These are phyloP conservation scores for Chelidonichthys spinosus DNA, from an alignment of 2,797 vertebrate species.

Conservation along the genomic window DNA sequence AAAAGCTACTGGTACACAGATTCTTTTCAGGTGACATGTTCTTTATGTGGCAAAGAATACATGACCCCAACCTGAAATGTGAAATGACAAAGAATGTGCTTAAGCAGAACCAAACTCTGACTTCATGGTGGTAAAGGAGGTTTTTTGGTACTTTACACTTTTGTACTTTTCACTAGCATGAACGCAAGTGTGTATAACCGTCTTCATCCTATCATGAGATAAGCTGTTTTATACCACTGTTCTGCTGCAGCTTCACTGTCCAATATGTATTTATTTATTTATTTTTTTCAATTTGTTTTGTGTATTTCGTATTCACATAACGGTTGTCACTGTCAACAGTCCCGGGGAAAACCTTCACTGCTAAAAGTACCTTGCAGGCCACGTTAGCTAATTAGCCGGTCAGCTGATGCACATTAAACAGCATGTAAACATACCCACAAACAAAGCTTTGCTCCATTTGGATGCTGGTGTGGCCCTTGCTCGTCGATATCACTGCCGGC, in stretches of 20 bases:
- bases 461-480: too few relatives aligned
- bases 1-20: constrained; percentile 83
- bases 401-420: constrained; percentile 7
- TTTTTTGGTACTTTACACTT: neutral
- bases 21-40: constrained; percentile 77
- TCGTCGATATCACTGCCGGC: neutral
- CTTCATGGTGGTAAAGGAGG: neutral
- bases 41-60: constrained; percentile 84
- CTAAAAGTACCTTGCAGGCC: neutral
- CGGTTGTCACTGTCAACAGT: neutral
- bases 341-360: too few relatives aligned
- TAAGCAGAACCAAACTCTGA: accelerated
- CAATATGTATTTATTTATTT: neutral
- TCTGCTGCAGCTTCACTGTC: neutral
- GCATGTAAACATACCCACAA: neutral
- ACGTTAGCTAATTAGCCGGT: neutral
- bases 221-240: neutral
- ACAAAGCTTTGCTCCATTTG: neutral
- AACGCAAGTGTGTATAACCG: neutral
- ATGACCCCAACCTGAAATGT: constrained; percentile 67
- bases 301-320: constrained; percentile 8
- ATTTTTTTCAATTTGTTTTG: constrained; percentile 1
- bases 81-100: neutral
- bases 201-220: neutral
- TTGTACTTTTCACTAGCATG: too few relatives aligned